Conservation (phyloP, 2,888 invertebrate species). For the Cataglyphis altisquamis region DNA sequence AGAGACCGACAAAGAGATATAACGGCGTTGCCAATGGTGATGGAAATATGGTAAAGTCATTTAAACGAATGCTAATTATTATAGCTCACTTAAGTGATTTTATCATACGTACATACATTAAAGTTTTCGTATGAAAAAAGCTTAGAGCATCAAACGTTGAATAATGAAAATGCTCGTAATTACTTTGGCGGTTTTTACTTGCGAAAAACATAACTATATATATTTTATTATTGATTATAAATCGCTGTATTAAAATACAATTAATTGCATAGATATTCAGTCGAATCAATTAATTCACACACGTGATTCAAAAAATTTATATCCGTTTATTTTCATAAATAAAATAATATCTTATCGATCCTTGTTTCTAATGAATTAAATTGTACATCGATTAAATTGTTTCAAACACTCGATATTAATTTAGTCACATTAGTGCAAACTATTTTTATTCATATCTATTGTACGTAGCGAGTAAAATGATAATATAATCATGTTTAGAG, state of each 20-base stretch:
- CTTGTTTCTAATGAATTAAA: background rate
- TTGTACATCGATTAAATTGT: background rate
- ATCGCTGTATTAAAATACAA: background rate
- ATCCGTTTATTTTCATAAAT: conserved; percentile 10
- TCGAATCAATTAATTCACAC: background rate
- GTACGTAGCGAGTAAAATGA: conserved; percentile 57
- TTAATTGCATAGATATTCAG: no score
- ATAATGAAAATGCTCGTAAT: conserved; percentile 7
- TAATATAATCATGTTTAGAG: conserved; percentile 57
- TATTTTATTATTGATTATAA: background rate
- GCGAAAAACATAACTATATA: background rate
- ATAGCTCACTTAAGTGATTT: conserved; percentile 4
- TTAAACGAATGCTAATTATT: conserved; percentile 59
- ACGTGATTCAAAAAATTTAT: background rate
- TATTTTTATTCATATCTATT: conserved; percentile 7
- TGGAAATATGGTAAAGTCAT: background rate
- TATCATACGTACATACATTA: conserved; percentile 2
- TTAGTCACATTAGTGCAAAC: background rate
- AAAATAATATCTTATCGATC: background rate
- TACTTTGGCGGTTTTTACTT: background rate
- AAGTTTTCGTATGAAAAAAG: background rate
- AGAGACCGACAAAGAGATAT: conserved; percentile 4
- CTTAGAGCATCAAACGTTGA: background rate
- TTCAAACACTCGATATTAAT: background rate
- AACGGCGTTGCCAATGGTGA: background rate